phyloP scores from a whole-genome alignment of 2,113 vertebrate genomes.

The Platycercus adscitus region DNA sequence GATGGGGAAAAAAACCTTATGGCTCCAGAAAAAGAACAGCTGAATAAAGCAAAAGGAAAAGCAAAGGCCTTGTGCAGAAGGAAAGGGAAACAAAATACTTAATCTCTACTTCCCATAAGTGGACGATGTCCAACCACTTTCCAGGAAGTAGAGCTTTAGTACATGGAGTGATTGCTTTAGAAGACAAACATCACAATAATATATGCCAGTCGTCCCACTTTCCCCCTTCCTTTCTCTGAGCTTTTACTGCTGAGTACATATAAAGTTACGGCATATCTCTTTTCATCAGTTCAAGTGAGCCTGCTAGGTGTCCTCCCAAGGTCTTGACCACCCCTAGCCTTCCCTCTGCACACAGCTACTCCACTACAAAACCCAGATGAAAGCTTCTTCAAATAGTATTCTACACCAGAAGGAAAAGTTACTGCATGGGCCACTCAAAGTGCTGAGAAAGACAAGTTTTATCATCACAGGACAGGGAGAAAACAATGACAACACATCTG shows the following conservation, averaged over 20 bases:
- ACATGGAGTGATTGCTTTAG: rapidly evolving
- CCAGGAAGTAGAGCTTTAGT: not conserved
- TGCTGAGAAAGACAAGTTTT: not conserved
- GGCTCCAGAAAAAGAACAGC: not conserved
- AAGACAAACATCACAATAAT: not conserved
- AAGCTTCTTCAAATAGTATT: not conserved
- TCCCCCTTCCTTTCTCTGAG: no score
- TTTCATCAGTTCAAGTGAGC: not conserved
- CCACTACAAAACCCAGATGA: not conserved
- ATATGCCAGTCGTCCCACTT: not conserved
- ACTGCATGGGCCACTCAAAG: not conserved
- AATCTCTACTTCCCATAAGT: not conserved
- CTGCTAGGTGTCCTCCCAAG: not conserved
- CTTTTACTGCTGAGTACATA: not conserved
- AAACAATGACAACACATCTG: not conserved
- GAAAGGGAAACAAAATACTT: not conserved
- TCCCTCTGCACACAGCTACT: not conserved
- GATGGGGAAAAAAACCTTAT: rapidly evolving
- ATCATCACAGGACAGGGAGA: not conserved
- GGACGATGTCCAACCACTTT: not conserved
- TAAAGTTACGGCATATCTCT: not conserved
- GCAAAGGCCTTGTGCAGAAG: not conserved
- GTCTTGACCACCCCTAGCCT: not conserved
- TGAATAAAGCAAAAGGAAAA: not conserved
- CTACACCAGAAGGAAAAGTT: not conserved